Conservation (phyloP, 30 jellyfish, hydroid and myxozoan species). For the Cassiopea xamachana region DNA sequence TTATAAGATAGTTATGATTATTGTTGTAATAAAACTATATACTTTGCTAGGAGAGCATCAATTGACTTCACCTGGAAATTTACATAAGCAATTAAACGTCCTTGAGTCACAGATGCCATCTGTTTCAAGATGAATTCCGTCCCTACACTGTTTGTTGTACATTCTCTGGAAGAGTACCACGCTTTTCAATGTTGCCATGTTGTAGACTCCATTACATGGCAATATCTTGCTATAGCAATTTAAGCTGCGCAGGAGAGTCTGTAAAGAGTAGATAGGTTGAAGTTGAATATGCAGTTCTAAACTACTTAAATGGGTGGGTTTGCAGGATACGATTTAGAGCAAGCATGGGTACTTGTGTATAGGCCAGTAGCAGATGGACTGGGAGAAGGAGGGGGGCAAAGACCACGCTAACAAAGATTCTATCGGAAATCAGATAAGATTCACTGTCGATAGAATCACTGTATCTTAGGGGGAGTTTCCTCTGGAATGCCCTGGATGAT, state of each 20-base stretch:
- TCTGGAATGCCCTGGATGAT: no score
- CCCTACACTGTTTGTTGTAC: neutral
- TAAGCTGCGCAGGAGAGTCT: constrained; percentile 35
- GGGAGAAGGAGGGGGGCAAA: no score
- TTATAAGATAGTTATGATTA: no score
- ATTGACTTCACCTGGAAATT: neutral
- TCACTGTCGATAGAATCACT: no score
- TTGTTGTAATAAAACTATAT: no score
- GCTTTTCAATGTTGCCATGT: constrained; percentile 14
- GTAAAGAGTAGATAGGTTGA: neutral
- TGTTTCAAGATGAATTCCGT: neutral
- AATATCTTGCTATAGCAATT: constrained; percentile 22
- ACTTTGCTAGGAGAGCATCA: no score
- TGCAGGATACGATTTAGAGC: no score
- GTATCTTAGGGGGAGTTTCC: no score
- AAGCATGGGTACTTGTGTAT: no score
- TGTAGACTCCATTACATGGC: constrained; percentile 43
- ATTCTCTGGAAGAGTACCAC: constrained; percentile 19
- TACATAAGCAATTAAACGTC: constrained; percentile 1
- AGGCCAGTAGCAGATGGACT: no score
- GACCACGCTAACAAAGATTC: no score
- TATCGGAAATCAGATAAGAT: no score
- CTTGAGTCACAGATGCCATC: constrained; percentile 58
- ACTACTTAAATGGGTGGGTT: neutral
- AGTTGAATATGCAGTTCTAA: neutral